Evolutionary conservation across 2,888 invertebrate species (phyloP).

Genomic region (Idaea aversata): DNA sequence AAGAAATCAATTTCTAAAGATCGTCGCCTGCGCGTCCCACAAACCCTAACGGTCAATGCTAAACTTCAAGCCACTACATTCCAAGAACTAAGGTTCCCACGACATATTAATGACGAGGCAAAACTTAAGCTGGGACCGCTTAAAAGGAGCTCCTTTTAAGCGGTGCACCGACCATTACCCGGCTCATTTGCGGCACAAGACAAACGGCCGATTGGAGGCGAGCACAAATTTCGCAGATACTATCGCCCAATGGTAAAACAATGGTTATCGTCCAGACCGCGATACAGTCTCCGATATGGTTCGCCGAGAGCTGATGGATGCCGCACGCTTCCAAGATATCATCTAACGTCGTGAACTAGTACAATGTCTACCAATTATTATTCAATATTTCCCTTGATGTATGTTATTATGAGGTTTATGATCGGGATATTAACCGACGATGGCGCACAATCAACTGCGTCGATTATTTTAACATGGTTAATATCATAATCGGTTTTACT

Average conservation of each 20-base stretch:
- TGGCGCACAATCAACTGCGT: constrained; percentile 10
- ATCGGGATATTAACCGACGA: constrained; percentile 5
- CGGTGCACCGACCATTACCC: constrained; percentile 57
- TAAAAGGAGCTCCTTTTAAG: constrained; percentile 59
- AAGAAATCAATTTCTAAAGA: not conserved
- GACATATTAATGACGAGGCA: constrained; percentile 73
- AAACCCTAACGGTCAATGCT: not conserved
- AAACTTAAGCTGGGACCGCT: constrained; percentile 56
- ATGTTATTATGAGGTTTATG: constrained; percentile 20
- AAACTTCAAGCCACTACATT: constrained; percentile 13
- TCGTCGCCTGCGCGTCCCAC: constrained; percentile 2
- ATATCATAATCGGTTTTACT: not conserved
- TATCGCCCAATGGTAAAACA: constrained; percentile 58
- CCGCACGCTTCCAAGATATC: constrained; percentile 72
- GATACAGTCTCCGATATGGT: constrained; percentile 65
- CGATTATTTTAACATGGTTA: constrained; percentile 6
- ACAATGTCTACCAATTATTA: constrained; percentile 76
- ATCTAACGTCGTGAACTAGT: constrained; percentile 62
- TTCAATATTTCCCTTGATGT: constrained; percentile 60
- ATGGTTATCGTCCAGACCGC: constrained; percentile 68
- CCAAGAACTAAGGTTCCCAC: constrained; percentile 57
- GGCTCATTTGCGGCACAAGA: constrained; percentile 77
- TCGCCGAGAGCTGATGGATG: constrained; percentile 64
- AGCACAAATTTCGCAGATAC: constrained; percentile 76
- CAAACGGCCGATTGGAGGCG: constrained; percentile 70